phyloP scores from a whole-genome alignment of 2,888 invertebrate species.

The Campaea margaritaria region DNA sequence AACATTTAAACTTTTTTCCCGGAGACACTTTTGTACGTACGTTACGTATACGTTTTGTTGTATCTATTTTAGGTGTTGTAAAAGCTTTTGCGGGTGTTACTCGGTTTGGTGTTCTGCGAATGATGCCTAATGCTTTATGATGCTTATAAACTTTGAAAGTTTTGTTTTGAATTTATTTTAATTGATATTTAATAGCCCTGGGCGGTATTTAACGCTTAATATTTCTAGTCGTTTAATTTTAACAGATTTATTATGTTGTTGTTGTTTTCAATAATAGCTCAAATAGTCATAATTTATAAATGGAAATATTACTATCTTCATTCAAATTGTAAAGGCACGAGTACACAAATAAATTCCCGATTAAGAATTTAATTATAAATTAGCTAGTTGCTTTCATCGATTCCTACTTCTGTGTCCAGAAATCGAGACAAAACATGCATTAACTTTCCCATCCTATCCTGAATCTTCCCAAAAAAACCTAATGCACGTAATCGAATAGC shows the following conservation, averaged over 20 bases:
- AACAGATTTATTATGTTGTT: no score
- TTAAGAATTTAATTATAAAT: no score
- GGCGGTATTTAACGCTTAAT: no score
- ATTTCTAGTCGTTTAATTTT: no score
- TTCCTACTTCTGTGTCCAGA: neutral
- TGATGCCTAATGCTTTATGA: constrained; percentile 4
- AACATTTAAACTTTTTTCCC: constrained; percentile 68
- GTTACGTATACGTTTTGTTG: constrained; percentile 50
- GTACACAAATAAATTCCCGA: no score
- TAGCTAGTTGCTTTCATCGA: neutral
- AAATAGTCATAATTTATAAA: no score
- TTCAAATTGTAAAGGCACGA: no score
- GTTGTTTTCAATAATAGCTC: no score
- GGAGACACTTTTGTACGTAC: constrained; percentile 67
- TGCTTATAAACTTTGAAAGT: neutral
- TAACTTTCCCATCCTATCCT: constrained; percentile 2
- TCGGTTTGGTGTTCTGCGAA: constrained; percentile 34
- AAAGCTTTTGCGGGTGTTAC: constrained; percentile 37
- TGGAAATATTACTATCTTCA: no score
- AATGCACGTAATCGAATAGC: constrained; percentile 40
- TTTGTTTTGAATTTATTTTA: neutral
- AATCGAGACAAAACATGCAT: constrained; percentile 5
- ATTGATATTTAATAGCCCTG: neutral
- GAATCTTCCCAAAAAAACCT: constrained; percentile 8
- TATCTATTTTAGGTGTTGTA: constrained; percentile 52